Percentiles rank a stretch among this genome's conserved stretches.
phyloP scores from a whole-genome alignment of 2,888 invertebrate genomes.

The Mylabris sibirica region DNA sequence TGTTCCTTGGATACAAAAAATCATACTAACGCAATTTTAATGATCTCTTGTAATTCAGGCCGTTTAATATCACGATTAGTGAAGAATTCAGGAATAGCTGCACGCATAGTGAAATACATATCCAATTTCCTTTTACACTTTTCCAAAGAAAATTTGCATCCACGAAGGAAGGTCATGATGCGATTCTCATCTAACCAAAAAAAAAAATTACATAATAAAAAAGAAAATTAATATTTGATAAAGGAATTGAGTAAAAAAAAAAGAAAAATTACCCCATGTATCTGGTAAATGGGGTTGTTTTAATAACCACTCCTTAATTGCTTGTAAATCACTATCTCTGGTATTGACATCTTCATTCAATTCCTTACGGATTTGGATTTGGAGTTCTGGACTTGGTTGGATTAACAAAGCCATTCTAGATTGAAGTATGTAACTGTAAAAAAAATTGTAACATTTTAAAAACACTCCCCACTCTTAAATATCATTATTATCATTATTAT shows the following conservation, averaged over 20 bases:
- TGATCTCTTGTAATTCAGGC: conserved; percentile 19
- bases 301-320: conserved; percentile 73
- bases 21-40: conserved; percentile 74
- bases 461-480: too few relatives aligned
- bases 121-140: conserved; percentile 83
- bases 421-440: too few relatives aligned
- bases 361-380: conserved; percentile 61
- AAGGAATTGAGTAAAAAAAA: too few relatives aligned
- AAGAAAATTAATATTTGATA: too few relatives aligned
- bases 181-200: conserved; percentile 70
- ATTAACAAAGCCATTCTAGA: conserved; percentile 62
- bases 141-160: conserved; percentile 84
- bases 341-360: conserved; percentile 67
- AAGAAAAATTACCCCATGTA: conserved; percentile 65
- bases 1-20: too few relatives aligned
- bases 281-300: conserved; percentile 74
- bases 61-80: conserved; percentile 74
- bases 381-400: conserved; percentile 61
- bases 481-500: too few relatives aligned
- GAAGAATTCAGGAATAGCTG: conserved; percentile 82
- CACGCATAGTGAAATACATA: conserved; percentile 86
- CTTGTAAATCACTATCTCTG: conserved; percentile 65
- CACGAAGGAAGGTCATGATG: conserved; percentile 75
- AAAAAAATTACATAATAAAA: conserved; percentile 10
- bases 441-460: too few relatives aligned